A percentile compares a stretch with the other conserved stretches of the same genome.
Conservation (phyloP, 2,797 vertebrate genomes). For the Echiichthys vipera region DNA sequence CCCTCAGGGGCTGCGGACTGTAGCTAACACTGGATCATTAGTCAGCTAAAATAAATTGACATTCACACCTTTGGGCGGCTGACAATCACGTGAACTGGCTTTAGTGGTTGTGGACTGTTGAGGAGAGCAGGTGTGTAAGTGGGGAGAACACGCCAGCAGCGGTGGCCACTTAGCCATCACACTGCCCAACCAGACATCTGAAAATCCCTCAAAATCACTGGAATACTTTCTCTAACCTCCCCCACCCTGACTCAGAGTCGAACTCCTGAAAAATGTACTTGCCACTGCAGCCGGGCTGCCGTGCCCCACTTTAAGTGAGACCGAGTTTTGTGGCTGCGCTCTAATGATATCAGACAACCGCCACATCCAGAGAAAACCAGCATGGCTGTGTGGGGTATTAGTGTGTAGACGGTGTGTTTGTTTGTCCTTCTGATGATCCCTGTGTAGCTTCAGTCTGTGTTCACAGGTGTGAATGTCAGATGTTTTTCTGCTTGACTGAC, state of each 20-base stretch:
- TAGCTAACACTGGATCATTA: neutral
- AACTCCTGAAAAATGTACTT: constrained; percentile 6
- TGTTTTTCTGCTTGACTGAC: neutral
- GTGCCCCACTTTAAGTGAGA: constrained; percentile 35
- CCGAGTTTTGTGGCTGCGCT: neutral
- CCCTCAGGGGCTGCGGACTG: neutral
- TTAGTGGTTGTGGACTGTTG: neutral
- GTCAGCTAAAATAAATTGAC: neutral
- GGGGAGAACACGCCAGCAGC: too few species aligned
- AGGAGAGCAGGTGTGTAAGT: too few species aligned
- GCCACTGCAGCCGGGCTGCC: neutral
- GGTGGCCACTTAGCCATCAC: neutral
- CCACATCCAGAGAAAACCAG: constrained; percentile 2
- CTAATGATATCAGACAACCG: constrained; percentile 26
- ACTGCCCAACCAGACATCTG: neutral
- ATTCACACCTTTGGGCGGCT: neutral
- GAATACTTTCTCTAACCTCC: neutral
- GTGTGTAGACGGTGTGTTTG: neutral
- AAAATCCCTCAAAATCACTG: neutral
- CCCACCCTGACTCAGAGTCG: neutral
- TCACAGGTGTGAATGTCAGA: constrained; percentile 20
- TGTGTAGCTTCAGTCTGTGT: neutral
- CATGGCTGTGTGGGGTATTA: neutral
- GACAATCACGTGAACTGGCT: neutral
- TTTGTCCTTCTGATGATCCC: constrained; percentile 21